Conservation (phyloP, 2,113 vertebrate species). For the Triplophysa siluroides region DNA sequence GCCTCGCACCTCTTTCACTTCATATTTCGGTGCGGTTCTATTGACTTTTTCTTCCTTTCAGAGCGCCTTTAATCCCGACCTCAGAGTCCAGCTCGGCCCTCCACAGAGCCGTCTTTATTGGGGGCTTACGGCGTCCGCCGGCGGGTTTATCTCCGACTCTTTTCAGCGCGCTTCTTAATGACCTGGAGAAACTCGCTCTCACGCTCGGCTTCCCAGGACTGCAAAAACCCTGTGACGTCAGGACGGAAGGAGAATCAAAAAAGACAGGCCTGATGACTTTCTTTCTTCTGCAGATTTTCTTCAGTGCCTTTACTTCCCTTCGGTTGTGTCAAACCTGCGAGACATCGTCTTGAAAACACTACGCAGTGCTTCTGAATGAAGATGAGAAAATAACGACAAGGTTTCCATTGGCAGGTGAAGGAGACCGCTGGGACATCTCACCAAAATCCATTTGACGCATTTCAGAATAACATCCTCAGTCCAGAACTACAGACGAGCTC, state of each 20-base stretch:
- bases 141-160: constrained; percentile 81
- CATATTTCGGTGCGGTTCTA: constrained; percentile 78
- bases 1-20: constrained; percentile 58
- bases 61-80: constrained; percentile 77
- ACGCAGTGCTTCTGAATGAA: too few relatives aligned
- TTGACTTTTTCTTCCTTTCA: constrained; percentile 80
- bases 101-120: constrained; percentile 78
- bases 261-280: not conserved
- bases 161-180: constrained; percentile 83
- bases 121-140: constrained; percentile 75
- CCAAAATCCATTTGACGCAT: too few relatives aligned
- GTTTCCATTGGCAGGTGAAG: too few relatives aligned
- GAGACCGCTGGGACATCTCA: too few relatives aligned
- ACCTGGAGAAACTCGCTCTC: constrained; percentile 77
- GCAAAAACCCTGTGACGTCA: constrained; percentile 71
- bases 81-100: constrained; percentile 76
- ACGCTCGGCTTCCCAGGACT: constrained; percentile 81
- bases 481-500: too few relatives aligned
- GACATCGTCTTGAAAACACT: too few relatives aligned
- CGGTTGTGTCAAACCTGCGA: too few relatives aligned
- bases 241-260: constrained; percentile 51
- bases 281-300: too few relatives aligned
- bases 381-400: too few relatives aligned
- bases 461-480: too few relatives aligned
- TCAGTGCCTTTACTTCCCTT: too few relatives aligned